Evolutionary conservation across 2,797 vertebrate species (phyloP), one percentile per base, ranked within the genome.

Genomic region (Melanotaenia boesemani): DNA sequence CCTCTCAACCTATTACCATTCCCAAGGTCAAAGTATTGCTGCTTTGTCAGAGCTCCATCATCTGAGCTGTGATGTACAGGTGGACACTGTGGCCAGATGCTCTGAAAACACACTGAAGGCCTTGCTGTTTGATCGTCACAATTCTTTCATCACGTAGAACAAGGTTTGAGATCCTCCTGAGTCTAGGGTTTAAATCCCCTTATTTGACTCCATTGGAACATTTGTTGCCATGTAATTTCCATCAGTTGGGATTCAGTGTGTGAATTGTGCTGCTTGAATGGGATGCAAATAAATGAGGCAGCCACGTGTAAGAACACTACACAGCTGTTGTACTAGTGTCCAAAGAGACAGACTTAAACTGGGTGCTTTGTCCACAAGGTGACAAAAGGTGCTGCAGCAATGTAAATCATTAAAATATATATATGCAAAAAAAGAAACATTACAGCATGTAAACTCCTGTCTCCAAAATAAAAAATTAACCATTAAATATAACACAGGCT

Each of bases 211-310:
- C 34, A 36, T 61, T 61, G 12, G 30, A 37, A 7, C 12, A 57
- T 57, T 54, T 57, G 36, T 67, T 36, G 52, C 28, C 37, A 57
- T 9, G 12, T 67, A 8, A 67, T 67, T 16, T 28, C 12, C 26
- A 9, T 44, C 37, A 67, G 12, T 28, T 67, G 24, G 22, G 37
- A 39, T 13, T 37, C 10, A 22, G 11, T 37, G n/a, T 37, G 20
- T 34, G 18, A 59, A 34, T 5, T 36, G 16, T 34, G 30, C 30
- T 58, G 28, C 56, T 58, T 16, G 28, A 58, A 30, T 57, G 16
- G 20, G 2, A 48, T 4, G n/a, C 46, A 48, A 20, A 48, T n/a
- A n/a, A 6, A 48, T 20, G 20, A 48, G 44, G 44, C 44, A 48
- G 18, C 44, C 18, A 48, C 18, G 6, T 20, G 5, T 48, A 8